Evolutionary conservation across 2,113 vertebrate genomes (phyloP).

Genomic region (Myotis lucifugus): DNA sequence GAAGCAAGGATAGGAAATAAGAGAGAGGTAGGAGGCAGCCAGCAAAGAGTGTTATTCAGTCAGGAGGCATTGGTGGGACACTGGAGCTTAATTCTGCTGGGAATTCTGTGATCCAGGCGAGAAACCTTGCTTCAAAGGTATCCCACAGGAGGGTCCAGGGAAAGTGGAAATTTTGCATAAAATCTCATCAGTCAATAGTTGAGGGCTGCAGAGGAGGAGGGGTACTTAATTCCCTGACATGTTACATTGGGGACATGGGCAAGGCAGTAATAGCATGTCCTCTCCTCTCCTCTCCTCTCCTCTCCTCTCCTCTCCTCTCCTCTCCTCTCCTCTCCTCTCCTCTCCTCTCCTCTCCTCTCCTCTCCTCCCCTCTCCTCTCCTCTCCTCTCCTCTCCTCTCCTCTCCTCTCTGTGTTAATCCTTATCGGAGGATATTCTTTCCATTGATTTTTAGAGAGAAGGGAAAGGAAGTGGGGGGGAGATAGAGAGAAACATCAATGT

Average conservation of each 20-base stretch:
- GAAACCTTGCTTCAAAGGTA: background rate
- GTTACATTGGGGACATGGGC: background rate
- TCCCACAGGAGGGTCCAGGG: background rate
- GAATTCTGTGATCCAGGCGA: background rate
- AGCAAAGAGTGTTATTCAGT: background rate
- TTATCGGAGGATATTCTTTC: no score
- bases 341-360: no score
- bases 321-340: rapidly evolving
- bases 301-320: no score
- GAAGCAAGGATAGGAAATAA: background rate
- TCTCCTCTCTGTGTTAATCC: no score
- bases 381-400: no score
- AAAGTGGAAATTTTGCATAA: background rate
- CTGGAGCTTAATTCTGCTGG: background rate
- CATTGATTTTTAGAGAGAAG: no score
- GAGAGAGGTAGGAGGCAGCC: background rate
- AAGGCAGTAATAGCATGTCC: background rate
- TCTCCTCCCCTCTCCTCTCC: no score
- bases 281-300: no score
- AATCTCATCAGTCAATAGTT: background rate
- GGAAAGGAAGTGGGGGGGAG: no score
- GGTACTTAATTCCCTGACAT: background rate
- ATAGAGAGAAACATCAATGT: no score
- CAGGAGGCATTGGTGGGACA: background rate
- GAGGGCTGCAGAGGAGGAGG: background rate